phyloP scores from a whole-genome alignment of 2,113 vertebrate genomes.

The Tragelaphus strepsiceros region DNA sequence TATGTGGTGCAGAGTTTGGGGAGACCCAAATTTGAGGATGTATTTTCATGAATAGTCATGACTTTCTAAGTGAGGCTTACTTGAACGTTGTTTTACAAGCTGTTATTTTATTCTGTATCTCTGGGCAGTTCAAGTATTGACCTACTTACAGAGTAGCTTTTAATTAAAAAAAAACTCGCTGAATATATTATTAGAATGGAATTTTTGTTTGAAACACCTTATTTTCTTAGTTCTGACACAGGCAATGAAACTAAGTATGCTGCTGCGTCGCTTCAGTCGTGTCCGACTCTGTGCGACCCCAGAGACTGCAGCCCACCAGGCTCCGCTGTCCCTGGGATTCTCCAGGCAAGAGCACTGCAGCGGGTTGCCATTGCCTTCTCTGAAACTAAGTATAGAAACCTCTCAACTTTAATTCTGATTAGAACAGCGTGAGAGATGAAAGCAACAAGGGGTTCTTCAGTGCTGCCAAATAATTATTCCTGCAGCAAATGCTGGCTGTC shows the following conservation, averaged over 20 bases:
- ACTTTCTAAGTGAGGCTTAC: not conserved
- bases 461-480: not conserved
- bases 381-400: not conserved
- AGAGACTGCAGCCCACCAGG: too few relatives aligned
- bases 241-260: not conserved
- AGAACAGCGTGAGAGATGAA: not conserved
- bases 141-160: not conserved
- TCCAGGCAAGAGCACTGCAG: too few relatives aligned
- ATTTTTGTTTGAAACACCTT: conserved; percentile 34
- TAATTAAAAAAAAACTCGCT: conserved; percentile 26
- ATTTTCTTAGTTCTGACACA: conserved; percentile 22
- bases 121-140: not conserved
- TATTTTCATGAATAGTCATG: not conserved
- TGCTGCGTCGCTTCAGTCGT: too few relatives aligned
- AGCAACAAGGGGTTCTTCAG: not conserved
- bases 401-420: not conserved
- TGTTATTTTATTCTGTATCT: conserved; percentile 8
- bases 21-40: not conserved
- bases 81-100: conserved; percentile 23
- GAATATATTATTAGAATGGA: conserved; percentile 34
- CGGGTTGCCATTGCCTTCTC: too few relatives aligned
- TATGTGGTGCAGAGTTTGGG: not conserved
- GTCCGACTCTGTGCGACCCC: too few relatives aligned
- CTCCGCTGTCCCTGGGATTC: too few relatives aligned
- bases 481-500: not conserved